Percentiles rank a stretch among this genome's conserved stretches.
phyloP scores from a whole-genome alignment of 2,113 vertebrate species.

The Regulus satrapa region DNA sequence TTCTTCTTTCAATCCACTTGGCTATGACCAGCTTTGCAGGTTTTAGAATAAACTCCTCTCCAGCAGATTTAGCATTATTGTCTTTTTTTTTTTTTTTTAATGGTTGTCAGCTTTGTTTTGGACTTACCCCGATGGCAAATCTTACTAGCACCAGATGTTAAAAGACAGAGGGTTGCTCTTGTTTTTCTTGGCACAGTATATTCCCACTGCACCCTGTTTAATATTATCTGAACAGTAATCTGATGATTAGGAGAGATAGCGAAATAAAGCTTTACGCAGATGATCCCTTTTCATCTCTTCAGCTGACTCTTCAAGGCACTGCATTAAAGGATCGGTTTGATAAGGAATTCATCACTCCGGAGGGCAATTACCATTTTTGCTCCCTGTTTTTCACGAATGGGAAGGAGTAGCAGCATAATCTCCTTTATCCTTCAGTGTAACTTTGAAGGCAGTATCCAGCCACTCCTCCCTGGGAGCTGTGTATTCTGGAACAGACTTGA shows the following conservation, averaged over 20 bases:
- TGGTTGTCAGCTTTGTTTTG: slow-evolving; percentile 31
- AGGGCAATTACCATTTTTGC: slow-evolving; percentile 35
- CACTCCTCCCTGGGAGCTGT: slow-evolving; percentile 1
- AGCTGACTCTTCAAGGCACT: slow-evolving; percentile 40
- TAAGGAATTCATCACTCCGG: slow-evolving; percentile 27
- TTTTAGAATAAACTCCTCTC: background rate
- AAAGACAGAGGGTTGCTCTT: slow-evolving; percentile 30
- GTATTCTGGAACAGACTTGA: slow-evolving; percentile 36
- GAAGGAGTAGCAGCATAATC: slow-evolving; percentile 1
- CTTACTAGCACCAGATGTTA: slow-evolving; percentile 43
- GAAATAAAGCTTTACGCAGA: slow-evolving; percentile 41
- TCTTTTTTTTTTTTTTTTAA: background rate
- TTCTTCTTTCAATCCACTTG: background rate
- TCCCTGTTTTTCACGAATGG: slow-evolving; percentile 1
- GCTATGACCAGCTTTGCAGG: background rate
- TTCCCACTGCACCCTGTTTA: slow-evolving; percentile 47
- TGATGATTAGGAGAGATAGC: slow-evolving; percentile 46
- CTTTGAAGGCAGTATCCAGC: slow-evolving; percentile 6
- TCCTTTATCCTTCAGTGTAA: slow-evolving; percentile 7
- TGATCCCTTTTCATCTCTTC: slow-evolving; percentile 55
- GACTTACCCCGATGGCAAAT: background rate
- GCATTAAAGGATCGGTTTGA: slow-evolving; percentile 31
- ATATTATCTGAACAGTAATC: slow-evolving; percentile 55
- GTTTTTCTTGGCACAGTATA: slow-evolving; percentile 45
- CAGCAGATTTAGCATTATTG: background rate